A percentile compares a stretch with the other conserved stretches of the same genome.
These are phyloP conservation scores for Pampus argenteus DNA, from an alignment of 2,797 vertebrate species.

Conservation along the genomic window DNA sequence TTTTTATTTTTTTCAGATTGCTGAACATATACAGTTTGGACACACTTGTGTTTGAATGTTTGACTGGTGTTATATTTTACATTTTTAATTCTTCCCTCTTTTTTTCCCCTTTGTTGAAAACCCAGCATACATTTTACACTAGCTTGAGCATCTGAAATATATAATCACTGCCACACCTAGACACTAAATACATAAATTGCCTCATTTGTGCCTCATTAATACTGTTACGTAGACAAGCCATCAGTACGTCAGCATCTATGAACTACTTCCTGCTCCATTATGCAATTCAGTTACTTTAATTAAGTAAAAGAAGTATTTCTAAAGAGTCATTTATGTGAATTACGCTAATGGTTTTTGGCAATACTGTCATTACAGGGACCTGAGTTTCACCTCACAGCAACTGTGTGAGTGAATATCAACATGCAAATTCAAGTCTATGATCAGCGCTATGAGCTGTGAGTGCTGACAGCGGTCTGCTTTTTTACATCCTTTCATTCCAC, in stretches of 20 bases:
- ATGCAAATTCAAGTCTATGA: not conserved
- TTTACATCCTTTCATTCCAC: conserved; percentile 2
- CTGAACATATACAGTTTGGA: not conserved
- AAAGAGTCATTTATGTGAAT: conserved; percentile 7
- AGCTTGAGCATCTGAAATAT: not conserved
- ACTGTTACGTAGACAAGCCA: no score
- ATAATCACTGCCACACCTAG: no score
- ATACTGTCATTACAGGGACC: not conserved
- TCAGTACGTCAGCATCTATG: not conserved
- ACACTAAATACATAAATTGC: not conserved
- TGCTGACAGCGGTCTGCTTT: conserved; percentile 11
- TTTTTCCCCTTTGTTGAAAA: not conserved
- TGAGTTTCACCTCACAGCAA: not conserved
- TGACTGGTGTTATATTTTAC: no score
- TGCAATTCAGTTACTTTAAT: not conserved
- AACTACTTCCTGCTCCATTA: conserved; percentile 2
- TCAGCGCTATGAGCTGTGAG: conserved; percentile 5
- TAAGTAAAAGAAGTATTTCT: not conserved
- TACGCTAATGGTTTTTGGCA: not conserved
- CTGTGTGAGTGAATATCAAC: conserved; percentile 1
- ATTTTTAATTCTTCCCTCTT: not conserved
- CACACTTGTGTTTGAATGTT: no score
- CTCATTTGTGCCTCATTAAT: not conserved
- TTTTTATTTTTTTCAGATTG: not conserved
- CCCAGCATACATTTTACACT: not conserved